A percentile compares a stretch with the other conserved stretches of the same genome.
phyloP scores from a whole-genome alignment of 2,113 vertebrate genomes.

The Isichthys henryi region DNA sequence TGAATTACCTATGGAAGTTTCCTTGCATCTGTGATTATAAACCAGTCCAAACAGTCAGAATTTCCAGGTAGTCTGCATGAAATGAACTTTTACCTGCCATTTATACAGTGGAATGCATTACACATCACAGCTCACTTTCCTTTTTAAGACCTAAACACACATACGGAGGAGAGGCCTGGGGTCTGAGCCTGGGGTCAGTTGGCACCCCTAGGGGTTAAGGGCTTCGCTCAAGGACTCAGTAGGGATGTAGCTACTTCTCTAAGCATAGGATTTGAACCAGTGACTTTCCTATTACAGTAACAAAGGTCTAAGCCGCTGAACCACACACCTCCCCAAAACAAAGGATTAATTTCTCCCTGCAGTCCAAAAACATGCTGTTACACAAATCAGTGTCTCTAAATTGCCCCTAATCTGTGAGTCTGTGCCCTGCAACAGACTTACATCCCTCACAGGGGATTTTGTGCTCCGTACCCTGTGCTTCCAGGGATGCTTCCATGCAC shows the following conservation, averaged over 20 bases:
- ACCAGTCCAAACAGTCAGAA: not conserved
- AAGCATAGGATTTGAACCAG: not conserved
- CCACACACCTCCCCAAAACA: not conserved
- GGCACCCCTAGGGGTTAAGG: not conserved
- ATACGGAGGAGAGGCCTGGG: not conserved
- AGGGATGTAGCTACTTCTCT: not conserved
- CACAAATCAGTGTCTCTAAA: not conserved
- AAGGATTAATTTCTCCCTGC: not conserved
- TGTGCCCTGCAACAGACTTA: not conserved
- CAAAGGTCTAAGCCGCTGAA: not conserved
- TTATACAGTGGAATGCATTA: not conserved
- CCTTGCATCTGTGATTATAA: not conserved
- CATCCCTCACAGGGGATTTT: not conserved
- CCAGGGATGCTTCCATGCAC: not conserved
- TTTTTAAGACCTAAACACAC: not conserved
- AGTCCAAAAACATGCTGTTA: not conserved
- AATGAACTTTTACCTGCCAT: not conserved
- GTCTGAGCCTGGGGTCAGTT: not conserved
- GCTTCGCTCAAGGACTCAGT: not conserved
- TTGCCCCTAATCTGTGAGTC: not conserved
- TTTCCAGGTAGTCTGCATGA: not conserved
- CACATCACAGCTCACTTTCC: not conserved
- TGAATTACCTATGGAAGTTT: not conserved
- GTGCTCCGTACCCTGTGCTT: not conserved
- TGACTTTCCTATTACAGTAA: not conserved